A percentile compares a stretch with the other conserved stretches of the same genome.
These are phyloP conservation scores for Calliopsis andreniformis DNA, from an alignment of 1,140 invertebrate genomes.

Conservation along the genomic window DNA sequence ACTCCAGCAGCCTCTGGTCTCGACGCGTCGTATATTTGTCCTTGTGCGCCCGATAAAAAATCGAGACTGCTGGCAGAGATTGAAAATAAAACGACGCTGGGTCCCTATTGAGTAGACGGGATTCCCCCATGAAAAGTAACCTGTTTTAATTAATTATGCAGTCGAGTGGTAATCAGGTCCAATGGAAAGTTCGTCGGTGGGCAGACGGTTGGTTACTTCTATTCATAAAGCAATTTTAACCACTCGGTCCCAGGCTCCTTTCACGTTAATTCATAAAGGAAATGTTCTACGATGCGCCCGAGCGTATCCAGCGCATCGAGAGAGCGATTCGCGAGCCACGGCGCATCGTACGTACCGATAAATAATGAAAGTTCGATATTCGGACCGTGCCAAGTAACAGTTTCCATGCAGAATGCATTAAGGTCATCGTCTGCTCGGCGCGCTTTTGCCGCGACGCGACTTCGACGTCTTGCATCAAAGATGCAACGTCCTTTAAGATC, in stretches of 20 bases:
- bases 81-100: background rate
- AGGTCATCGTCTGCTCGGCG: slow-evolving; percentile 38
- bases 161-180: background rate
- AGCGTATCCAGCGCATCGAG: slow-evolving; percentile 16
- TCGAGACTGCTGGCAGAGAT: background rate
- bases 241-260: background rate
- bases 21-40: too few relatives aligned
- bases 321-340: background rate
- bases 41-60: too few relatives aligned
- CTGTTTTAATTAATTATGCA: slow-evolving; percentile 39
- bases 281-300: background rate
- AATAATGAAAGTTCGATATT: slow-evolving; percentile 46
- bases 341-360: background rate
- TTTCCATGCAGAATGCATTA: slow-evolving; percentile 49
- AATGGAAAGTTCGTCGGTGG: slow-evolving; percentile 3
- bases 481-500: slow-evolving; percentile 22
- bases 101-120: background rate
- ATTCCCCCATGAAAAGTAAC: slow-evolving; percentile 17
- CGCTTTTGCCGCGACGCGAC: slow-evolving; percentile 29
- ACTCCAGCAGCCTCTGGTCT: too few relatives aligned
- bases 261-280: slow-evolving; percentile 27
- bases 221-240: background rate
- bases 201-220: background rate
- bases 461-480: slow-evolving; percentile 10
- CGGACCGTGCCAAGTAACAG: slow-evolving; percentile 18